phyloP scores from a whole-genome alignment of 2,888 invertebrate species.

The Cataglyphis cursor region DNA sequence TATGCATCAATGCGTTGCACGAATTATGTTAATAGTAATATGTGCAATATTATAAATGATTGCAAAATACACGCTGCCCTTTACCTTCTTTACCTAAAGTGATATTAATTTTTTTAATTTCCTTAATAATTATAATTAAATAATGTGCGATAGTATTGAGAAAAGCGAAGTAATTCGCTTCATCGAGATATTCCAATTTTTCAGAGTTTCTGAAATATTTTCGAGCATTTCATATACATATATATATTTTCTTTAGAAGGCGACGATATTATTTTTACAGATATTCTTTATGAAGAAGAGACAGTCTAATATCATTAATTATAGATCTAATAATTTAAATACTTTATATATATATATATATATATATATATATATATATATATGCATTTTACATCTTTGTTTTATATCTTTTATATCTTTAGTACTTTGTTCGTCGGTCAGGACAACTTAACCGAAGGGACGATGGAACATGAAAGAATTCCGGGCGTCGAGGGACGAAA shows the following conservation, averaged over 20 bases:
- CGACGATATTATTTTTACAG: background rate
- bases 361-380: background rate
- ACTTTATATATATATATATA: background rate
- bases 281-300: background rate
- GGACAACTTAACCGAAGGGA: constrained; percentile 66
- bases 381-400: background rate
- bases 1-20: background rate
- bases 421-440: constrained; percentile 37
- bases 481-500: constrained; percentile 66
- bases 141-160: background rate
- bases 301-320: background rate
- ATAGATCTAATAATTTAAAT: background rate
- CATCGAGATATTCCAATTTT: background rate
- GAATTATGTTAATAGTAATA: constrained; percentile 4
- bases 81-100: background rate
- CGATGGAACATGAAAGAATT: constrained; percentile 70
- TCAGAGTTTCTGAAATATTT: background rate
- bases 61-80: background rate
- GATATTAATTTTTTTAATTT: background rate
- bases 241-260: background rate
- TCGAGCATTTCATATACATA: background rate
- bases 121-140: background rate
- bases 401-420: background rate
- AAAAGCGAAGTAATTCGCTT: background rate
- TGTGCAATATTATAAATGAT: background rate